These are phyloP conservation scores for Galago senegalensis DNA, from an alignment of 2,797 vertebrate genomes.

Conservation along the genomic window DNA sequence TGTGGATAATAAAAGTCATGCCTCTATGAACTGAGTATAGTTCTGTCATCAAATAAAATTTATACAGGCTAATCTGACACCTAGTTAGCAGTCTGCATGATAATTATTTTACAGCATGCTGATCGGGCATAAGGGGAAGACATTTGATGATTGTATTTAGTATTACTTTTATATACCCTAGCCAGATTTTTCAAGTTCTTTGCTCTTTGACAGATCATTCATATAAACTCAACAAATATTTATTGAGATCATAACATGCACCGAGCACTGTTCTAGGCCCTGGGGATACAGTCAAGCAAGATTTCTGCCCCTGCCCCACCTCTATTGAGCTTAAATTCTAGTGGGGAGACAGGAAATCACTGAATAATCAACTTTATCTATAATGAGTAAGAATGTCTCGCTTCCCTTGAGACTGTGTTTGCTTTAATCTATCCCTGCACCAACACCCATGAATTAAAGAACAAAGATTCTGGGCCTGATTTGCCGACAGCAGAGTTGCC, in stretches of 20 bases:
- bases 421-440: neutral
- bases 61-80: slow-evolving; percentile 58
- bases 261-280: neutral
- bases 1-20: neutral
- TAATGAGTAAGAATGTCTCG: neutral
- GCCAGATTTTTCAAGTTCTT: slow-evolving; percentile 68
- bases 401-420: slow-evolving; percentile 8
- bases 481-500: neutral
- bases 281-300: neutral
- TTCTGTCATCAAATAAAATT: slow-evolving; percentile 67
- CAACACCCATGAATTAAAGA: neutral
- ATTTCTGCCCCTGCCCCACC: neutral
- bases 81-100: slow-evolving; percentile 56
- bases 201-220: slow-evolving; percentile 63
- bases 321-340: neutral
- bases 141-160: slow-evolving; percentile 57
- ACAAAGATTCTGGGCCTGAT: neutral
- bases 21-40: neutral
- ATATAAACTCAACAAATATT: slow-evolving; percentile 40
- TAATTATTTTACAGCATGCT: slow-evolving; percentile 46
- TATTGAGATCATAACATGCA: neutral
- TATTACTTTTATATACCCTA: slow-evolving; percentile 65
- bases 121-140: slow-evolving; percentile 43
- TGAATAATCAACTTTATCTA: neutral
- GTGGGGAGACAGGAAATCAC: neutral